These are phyloP conservation scores for Cynocephalus volans DNA, from an alignment of 2,113 vertebrate species.

Conservation along the genomic window DNA sequence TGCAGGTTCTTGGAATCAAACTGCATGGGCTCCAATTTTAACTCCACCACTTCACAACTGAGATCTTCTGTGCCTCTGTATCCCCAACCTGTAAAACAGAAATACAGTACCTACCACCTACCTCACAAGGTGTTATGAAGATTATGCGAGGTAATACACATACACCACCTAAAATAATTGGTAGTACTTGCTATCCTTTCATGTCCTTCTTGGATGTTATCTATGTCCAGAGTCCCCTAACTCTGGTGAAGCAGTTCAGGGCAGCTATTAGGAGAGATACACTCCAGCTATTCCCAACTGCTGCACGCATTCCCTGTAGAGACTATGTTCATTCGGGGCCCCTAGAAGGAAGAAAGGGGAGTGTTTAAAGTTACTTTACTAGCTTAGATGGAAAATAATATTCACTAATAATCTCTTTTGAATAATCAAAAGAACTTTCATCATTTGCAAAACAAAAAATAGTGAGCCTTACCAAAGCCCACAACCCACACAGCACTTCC, in stretches of 20 bases:
- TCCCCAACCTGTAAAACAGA: not conserved
- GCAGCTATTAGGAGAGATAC: not conserved
- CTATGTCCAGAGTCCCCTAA: not conserved
- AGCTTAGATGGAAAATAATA: not conserved
- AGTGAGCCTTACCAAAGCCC: not conserved
- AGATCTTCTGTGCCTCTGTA: not conserved
- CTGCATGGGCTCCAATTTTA: not conserved
- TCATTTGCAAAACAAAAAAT: constrained; percentile 12
- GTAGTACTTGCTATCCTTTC: not conserved
- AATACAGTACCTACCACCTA: not conserved
- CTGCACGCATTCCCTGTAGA: not conserved
- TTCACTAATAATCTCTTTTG: constrained; percentile 2
- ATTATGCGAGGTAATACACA: not conserved
- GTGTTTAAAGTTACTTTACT: constrained; percentile 4
- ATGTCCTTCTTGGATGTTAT: not conserved
- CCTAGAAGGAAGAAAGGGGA: not conserved
- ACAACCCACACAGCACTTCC: not conserved
- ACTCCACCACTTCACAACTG: not conserved
- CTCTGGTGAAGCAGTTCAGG: not conserved
- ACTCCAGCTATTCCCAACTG: not conserved
- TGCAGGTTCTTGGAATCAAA: not conserved
- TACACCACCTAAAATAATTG: not conserved
- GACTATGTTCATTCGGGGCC: not conserved
- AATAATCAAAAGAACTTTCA: constrained; percentile 16
- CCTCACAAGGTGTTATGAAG: not conserved